A percentile compares a stretch with the other conserved stretches of the same genome.
phyloP scores from a whole-genome alignment of 1,140 invertebrate genomes.

The Lucilia sericata region DNA sequence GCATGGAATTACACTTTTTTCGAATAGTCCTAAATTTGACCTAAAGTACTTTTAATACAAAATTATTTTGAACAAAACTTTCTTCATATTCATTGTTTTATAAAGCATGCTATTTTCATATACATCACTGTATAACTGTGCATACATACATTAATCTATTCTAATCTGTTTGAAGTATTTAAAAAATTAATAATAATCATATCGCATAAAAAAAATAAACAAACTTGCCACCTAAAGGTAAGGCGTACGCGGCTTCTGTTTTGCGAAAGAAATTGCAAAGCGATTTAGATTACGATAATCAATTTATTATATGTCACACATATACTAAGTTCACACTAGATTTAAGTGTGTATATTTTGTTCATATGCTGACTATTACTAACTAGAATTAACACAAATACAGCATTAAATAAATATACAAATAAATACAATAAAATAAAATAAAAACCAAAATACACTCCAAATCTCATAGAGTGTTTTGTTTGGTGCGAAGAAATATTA shows the following conservation, averaged over 20 bases:
- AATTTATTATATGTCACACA: neutral
- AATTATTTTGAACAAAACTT: too few relatives aligned
- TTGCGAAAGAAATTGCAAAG: neutral
- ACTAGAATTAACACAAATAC: slow-evolving; percentile 6
- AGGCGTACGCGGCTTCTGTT: neutral
- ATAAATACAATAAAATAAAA: too few relatives aligned
- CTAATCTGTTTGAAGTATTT: neutral
- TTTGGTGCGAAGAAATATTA: neutral
- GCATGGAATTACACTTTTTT: too few relatives aligned
- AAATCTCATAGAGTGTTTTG: neutral
- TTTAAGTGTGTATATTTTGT: neutral
- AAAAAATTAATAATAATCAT: neutral
- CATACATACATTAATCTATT: neutral
- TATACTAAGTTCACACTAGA: too few relatives aligned
- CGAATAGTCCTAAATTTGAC: too few relatives aligned
- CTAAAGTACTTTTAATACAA: too few relatives aligned
- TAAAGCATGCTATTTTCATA: neutral
- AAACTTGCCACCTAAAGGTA: neutral
- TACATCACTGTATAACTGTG: neutral
- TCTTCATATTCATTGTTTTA: too few relatives aligned
- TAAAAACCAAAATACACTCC: neutral
- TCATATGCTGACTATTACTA: neutral
- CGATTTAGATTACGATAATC: neutral
- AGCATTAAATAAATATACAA: neutral
- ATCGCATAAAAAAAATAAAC: neutral